Conservation (phyloP, 2,113 vertebrate species). For the Ceyx melanurus region DNA sequence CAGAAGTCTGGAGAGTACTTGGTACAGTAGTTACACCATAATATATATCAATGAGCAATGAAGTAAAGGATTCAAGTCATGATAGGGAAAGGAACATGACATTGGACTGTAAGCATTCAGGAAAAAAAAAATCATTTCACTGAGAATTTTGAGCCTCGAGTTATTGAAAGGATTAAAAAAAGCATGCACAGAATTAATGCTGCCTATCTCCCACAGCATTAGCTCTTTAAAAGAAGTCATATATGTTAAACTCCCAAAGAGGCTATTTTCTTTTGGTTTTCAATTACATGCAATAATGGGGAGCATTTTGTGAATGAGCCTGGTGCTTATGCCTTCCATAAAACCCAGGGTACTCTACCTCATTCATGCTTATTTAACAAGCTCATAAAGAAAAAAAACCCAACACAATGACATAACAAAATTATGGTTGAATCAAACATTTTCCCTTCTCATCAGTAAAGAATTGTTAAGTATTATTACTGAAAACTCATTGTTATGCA, state of each 20-base stretch:
- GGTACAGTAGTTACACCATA: background rate
- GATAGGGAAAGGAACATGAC: background rate
- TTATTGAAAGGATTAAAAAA: background rate
- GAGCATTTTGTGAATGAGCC: constrained; percentile 34
- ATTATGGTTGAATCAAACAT: background rate
- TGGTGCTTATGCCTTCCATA: background rate
- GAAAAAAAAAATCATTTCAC: background rate
- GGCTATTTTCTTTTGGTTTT: constrained; percentile 51
- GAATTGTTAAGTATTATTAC: background rate
- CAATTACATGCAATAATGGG: constrained; percentile 5
- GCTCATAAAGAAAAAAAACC: constrained; percentile 10
- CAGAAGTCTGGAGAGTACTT: background rate
- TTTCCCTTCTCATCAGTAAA: background rate
- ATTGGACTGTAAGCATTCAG: background rate
- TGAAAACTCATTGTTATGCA: background rate
- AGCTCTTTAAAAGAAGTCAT: constrained; percentile 10
- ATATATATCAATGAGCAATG: constrained; percentile 14
- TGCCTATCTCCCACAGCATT: background rate
- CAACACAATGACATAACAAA: background rate
- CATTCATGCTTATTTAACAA: background rate
- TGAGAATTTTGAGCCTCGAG: rapidly evolving
- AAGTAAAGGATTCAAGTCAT: constrained; percentile 15
- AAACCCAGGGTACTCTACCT: background rate
- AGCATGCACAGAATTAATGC: background rate
- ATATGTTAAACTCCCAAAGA: constrained; percentile 25